Evolutionary conservation across 2,113 vertebrate genomes (phyloP).

Genomic region (Gavia stellata): DNA sequence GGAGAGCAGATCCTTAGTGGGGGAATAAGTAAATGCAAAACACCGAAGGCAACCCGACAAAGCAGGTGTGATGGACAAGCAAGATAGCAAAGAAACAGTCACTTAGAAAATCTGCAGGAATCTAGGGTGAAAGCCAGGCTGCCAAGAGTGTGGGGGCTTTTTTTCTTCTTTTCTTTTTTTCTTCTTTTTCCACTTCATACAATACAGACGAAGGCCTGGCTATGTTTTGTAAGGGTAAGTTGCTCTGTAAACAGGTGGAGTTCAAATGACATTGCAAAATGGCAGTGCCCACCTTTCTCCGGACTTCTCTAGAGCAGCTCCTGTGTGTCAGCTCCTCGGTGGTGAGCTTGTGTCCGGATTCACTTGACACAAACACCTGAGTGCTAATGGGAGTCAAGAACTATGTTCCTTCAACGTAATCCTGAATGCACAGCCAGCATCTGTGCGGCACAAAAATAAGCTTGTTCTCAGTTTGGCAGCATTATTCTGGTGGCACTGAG

Average conservation of each 20-base stretch:
- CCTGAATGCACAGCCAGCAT: background rate
- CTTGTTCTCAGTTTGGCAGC: background rate
- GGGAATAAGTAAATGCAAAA: background rate
- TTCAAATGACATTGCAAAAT: background rate
- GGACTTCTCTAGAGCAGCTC: background rate
- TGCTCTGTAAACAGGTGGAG: background rate
- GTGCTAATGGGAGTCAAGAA: background rate
- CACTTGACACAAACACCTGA: background rate
- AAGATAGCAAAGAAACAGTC: background rate
- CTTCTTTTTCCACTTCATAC: background rate
- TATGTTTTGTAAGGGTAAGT: background rate
- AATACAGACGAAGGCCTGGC: background rate
- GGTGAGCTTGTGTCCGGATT: background rate
- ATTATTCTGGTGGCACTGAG: background rate
- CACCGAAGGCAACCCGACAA: background rate
- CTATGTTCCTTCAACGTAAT: background rate
- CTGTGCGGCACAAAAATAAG: background rate
- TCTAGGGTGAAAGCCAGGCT: background rate
- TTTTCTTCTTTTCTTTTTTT: background rate
- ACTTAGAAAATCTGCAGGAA: background rate
- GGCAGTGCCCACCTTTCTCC: background rate
- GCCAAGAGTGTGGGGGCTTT: background rate
- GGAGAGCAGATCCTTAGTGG: background rate
- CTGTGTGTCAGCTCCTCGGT: background rate
- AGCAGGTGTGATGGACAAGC: background rate